These are phyloP conservation scores for Denticeps clupeoides DNA, from an alignment of 2,797 vertebrate genomes.

Conservation along the genomic window DNA sequence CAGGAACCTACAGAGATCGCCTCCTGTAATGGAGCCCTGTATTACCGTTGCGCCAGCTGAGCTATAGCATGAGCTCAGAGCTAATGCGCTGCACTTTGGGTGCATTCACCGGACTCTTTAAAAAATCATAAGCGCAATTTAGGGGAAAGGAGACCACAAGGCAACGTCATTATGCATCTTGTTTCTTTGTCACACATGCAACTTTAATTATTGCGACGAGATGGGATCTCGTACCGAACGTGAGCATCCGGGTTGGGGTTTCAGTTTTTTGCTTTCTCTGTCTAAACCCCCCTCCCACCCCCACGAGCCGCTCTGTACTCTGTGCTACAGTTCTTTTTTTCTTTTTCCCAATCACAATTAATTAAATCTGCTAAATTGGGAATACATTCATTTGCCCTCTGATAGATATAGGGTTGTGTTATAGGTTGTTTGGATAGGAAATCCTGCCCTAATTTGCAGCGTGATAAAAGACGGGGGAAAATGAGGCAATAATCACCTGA, in stretches of 20 bases:
- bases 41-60: constrained; percentile 28
- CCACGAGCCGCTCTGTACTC: no score
- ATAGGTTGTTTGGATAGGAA: constrained; percentile 52
- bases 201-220: constrained; percentile 37
- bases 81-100: constrained; percentile 11
- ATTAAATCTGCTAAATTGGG: constrained; percentile 60
- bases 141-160: constrained; percentile 21
- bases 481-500: constrained; percentile 65
- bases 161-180: constrained; percentile 23
- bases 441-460: constrained; percentile 62
- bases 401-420: constrained; percentile 26
- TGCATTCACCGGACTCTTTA: constrained; percentile 23
- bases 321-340: constrained; percentile 39
- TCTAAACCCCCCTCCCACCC: not conserved
- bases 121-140: constrained; percentile 23
- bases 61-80: constrained; percentile 27
- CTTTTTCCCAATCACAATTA: constrained; percentile 47
- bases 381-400: constrained; percentile 35
- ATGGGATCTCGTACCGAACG: constrained; percentile 31
- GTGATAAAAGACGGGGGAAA: constrained; percentile 38
- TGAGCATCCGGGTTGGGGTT: constrained; percentile 25
- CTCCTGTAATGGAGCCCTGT: constrained; percentile 48
- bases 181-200: constrained; percentile 27
- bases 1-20: constrained; percentile 46
- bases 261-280: constrained; percentile 9